phyloP scores from a whole-genome alignment of 64 coral and sea anemone genomes.

The Platygyra sinensis region DNA sequence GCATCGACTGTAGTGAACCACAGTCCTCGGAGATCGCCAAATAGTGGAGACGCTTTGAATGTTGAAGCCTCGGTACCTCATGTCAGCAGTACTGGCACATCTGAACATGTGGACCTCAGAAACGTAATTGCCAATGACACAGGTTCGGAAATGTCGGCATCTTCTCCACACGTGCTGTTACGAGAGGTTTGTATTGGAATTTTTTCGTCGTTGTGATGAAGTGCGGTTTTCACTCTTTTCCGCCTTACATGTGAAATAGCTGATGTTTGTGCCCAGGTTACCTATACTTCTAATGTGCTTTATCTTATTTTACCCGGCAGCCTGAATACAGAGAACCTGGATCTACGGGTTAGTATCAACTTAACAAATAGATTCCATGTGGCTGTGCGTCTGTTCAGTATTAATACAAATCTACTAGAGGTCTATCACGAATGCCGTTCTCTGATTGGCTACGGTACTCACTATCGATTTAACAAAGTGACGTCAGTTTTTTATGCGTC shows the following conservation, averaged over 20 bases:
- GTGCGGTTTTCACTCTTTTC: background rate
- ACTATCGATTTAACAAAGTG: too few relatives aligned
- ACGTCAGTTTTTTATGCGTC: too few relatives aligned
- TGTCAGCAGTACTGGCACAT: constrained; percentile 88
- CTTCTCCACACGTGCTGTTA: constrained; percentile 54
- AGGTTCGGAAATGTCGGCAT: constrained; percentile 78
- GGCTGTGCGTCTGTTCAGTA: background rate
- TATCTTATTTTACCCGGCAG: background rate
- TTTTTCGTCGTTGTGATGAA: background rate
- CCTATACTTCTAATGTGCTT: background rate
- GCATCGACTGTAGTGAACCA: constrained; percentile 13
- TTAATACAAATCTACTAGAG: too few relatives aligned
- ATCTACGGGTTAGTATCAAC: constrained; percentile 25
- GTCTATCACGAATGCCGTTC: too few relatives aligned
- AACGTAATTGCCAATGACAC: constrained; percentile 62
- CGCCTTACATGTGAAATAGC: too few relatives aligned
- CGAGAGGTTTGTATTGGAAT: constrained; percentile 30
- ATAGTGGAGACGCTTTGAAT: constrained; percentile 39
- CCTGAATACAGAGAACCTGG: constrained; percentile 55
- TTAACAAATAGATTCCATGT: background rate
- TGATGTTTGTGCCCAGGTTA: too few relatives aligned
- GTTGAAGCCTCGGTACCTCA: constrained; percentile 84
- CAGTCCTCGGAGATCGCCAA: constrained; percentile 63
- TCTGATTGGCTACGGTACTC: too few relatives aligned
- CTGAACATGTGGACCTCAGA: constrained; percentile 82